These are phyloP conservation scores for Eupeodes luniger DNA, from an alignment of 2,888 invertebrate species.

Conservation along the genomic window DNA sequence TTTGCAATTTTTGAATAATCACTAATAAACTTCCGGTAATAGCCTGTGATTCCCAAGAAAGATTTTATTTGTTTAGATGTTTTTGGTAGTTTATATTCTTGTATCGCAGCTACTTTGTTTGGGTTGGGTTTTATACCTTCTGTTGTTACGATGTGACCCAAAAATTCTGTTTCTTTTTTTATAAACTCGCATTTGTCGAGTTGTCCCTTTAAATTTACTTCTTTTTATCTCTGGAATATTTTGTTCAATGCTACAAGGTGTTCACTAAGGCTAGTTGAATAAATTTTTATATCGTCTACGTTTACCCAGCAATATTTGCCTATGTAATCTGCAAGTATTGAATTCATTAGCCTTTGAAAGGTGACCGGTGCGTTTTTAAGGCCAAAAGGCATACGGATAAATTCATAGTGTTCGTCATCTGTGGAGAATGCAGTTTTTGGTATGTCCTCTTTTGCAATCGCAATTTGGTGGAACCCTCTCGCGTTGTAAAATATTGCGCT, in stretches of 20 bases:
- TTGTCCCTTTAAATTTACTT: not conserved
- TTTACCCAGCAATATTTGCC: no score
- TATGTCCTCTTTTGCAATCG: not conserved
- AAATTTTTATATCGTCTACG: not conserved
- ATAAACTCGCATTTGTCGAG: not conserved
- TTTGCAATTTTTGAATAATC: not conserved
- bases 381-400: not conserved
- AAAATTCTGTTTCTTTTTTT: not conserved
- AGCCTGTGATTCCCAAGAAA: not conserved
- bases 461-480: not conserved
- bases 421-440: not conserved
- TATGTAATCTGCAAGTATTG: not conserved
- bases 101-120: not conserved
- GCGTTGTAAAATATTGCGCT: not conserved
- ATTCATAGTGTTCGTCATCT: not conserved
- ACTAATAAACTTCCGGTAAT: no score
- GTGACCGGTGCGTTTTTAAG: not conserved
- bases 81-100: not conserved
- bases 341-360: not conserved
- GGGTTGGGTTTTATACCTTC: not conserved
- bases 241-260: not conserved
- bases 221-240: not conserved
- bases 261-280: not conserved
- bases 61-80: not conserved
- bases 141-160: not conserved